Evolutionary conservation across 2,113 vertebrate genomes (phyloP).

Genomic region (Galbula dea): DNA sequence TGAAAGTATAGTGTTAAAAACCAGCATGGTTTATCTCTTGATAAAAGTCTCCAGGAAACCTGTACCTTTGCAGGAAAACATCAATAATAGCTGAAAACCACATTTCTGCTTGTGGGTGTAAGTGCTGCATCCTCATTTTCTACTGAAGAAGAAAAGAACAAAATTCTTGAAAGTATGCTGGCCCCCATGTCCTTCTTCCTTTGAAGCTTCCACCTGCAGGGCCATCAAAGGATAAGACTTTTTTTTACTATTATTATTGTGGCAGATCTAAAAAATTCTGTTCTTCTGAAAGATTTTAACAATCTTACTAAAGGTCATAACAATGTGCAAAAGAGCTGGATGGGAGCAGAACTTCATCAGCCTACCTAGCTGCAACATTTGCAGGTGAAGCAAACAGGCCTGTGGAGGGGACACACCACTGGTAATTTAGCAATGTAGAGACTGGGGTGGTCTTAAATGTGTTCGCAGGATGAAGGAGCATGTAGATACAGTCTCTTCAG

Average conservation of each 20-base stretch:
- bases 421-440: not conserved
- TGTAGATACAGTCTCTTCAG: conserved; percentile 6
- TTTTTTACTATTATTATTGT: not conserved
- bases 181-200: conserved; percentile 11
- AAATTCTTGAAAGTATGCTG: not conserved
- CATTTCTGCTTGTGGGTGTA: not conserved
- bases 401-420: not conserved
- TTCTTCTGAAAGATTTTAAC: conserved; percentile 55
- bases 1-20: not conserved
- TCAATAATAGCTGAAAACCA: not conserved
- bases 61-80: not conserved
- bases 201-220: conserved; percentile 39
- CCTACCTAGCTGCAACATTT: not conserved
- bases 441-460: not conserved
- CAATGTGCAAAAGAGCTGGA: not conserved
- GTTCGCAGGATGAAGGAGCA: conserved; percentile 25
- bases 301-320: conserved; percentile 14
- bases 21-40: not conserved
- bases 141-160: not conserved
- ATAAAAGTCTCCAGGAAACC: not conserved
- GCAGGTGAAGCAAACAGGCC: not conserved
- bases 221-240: conserved; percentile 22
- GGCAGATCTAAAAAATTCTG: conserved; percentile 52
- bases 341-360: not conserved
- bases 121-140: not conserved